Conservation (phyloP, 2,797 vertebrate genomes). For the Tachyglossus aculeatus region DNA sequence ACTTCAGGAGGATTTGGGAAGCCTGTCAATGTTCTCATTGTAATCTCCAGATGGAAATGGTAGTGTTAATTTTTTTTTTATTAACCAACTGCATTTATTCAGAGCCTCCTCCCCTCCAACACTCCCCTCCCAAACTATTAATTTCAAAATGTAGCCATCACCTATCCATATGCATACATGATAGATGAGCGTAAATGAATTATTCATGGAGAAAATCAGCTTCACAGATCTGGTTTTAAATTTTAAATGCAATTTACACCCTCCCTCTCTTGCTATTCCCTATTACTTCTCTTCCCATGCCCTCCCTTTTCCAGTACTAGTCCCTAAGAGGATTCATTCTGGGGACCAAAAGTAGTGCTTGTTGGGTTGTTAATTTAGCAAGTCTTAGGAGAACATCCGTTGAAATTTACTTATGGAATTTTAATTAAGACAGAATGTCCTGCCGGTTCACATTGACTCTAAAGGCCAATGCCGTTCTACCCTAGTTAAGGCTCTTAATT, state of each 20-base stretch:
- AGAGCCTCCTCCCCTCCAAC: too few relatives aligned
- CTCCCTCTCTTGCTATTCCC: slow-evolving; percentile 13
- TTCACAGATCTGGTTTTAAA: slow-evolving; percentile 42
- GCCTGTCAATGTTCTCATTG: slow-evolving; percentile 16
- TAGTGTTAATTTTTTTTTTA: slow-evolving; percentile 43
- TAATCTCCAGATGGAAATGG: slow-evolving; percentile 11
- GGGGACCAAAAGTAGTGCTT: too few relatives aligned
- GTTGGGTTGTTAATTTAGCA: too few relatives aligned
- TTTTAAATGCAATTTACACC: too few relatives aligned
- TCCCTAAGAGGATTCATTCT: too few relatives aligned
- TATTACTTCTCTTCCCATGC: neutral
- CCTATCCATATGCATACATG: slow-evolving; percentile 10
- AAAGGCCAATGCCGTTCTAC: too few relatives aligned
- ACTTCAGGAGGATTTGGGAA: slow-evolving; percentile 30
- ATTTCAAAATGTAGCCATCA: neutral
- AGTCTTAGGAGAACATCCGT: too few relatives aligned
- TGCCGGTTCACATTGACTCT: too few relatives aligned
- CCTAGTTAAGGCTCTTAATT: too few relatives aligned
- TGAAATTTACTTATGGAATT: too few relatives aligned
- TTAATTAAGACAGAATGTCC: too few relatives aligned
- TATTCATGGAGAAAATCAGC: slow-evolving; percentile 49
- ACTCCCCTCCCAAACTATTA: slow-evolving; percentile 27
- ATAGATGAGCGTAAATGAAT: slow-evolving; percentile 31
- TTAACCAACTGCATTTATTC: slow-evolving; percentile 24
- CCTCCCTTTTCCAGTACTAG: slow-evolving; percentile 17